Evolutionary conservation across 2,888 invertebrate species (phyloP).

Genomic region (Thecocarcelia acutangulata): DNA sequence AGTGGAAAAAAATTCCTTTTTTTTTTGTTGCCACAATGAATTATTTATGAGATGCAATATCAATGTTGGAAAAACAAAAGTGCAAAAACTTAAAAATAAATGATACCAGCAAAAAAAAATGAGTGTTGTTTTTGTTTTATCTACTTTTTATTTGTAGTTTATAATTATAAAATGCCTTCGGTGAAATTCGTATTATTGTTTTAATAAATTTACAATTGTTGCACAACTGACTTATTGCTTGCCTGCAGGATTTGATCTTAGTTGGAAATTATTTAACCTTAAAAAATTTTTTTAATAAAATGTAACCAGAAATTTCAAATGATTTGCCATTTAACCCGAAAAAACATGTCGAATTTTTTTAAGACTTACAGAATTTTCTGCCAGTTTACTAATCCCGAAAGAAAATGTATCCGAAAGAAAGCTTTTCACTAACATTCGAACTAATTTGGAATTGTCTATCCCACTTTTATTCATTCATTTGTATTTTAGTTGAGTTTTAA

Average conservation of each 20-base stretch:
- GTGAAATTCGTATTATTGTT: conserved; percentile 23
- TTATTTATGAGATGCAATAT: conserved; percentile 36
- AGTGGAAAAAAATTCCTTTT: conserved; percentile 39
- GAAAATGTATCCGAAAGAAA: no score
- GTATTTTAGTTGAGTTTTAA: no score
- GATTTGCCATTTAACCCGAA: no score
- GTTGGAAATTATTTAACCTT: neutral
- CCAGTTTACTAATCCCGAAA: no score
- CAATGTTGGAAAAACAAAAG: neutral
- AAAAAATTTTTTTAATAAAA: no score
- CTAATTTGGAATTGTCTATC: no score
- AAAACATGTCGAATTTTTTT: no score
- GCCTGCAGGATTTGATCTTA: conserved; percentile 17
- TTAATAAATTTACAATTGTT: conserved; percentile 13
- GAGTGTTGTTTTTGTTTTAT: neutral
- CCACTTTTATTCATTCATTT: no score
- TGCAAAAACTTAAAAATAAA: neutral
- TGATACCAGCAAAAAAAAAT: neutral
- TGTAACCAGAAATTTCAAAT: no score
- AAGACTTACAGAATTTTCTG: no score
- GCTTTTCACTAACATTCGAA: no score
- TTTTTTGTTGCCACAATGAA: conserved; percentile 44
- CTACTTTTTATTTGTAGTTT: neutral
- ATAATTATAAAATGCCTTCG: conserved; percentile 28
- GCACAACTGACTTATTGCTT: conserved; percentile 7